Conservation (phyloP, 1,140 invertebrate genomes). For the Meloidogyne chitwoodi region DNA sequence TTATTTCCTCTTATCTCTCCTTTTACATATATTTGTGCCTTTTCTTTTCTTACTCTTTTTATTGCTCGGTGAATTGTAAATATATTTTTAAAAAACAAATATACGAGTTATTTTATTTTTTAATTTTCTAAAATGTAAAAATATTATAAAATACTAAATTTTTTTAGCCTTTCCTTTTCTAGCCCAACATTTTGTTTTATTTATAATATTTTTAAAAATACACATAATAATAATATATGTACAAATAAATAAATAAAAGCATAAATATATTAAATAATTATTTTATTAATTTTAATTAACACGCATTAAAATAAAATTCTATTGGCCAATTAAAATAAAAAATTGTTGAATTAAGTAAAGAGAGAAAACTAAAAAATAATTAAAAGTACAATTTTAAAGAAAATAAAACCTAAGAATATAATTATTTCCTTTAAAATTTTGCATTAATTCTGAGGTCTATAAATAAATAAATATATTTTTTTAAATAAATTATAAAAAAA, state of each 20-base stretch:
- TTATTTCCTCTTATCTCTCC: no score
- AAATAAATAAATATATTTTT: not conserved
- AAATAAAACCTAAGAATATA: constrained; percentile 11
- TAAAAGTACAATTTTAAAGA: not conserved
- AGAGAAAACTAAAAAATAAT: constrained; percentile 23
- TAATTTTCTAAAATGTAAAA: no score
- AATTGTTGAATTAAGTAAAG: constrained; percentile 4
- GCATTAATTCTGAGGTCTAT: constrained; percentile 25
- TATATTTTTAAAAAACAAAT: no score
- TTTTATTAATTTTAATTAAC: no score
- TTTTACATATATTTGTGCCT: no score
- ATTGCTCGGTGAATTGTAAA: no score
- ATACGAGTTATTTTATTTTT: no score
- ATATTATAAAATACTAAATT: no score
- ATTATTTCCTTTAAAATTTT: constrained; percentile 18
- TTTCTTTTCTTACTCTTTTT: no score
- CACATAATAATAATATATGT: not conserved
- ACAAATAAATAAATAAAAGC: not conserved
- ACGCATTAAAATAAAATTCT: not conserved
- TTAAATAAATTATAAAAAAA: not conserved
- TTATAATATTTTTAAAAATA: no score
- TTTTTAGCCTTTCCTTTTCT: no score
- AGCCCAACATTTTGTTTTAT: no score
- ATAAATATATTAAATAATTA: not conserved
- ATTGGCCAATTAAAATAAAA: constrained; percentile 13